Conservation (phyloP, 2,888 invertebrate species). For the Agriopis marginaria region DNA sequence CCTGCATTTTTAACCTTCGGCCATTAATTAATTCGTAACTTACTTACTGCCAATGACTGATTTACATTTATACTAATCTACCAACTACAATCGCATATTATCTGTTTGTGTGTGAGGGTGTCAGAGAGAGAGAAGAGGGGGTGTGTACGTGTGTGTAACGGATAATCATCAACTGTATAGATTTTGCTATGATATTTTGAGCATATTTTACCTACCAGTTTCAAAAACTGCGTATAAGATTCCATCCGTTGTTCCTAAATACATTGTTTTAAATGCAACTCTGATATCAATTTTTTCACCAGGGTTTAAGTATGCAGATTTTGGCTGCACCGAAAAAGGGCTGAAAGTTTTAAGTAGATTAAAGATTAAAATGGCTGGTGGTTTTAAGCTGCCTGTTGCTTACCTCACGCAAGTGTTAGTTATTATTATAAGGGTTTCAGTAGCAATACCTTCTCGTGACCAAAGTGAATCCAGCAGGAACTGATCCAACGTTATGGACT, state of each 20-base stretch:
- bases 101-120: no score
- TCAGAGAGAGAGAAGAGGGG: no score
- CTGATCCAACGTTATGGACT: conserved; percentile 66
- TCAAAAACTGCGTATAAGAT: conserved; percentile 65
- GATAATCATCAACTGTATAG: not conserved
- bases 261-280: conserved; percentile 81
- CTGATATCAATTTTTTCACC: conserved; percentile 79
- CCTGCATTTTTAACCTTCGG: no score
- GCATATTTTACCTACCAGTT: conserved; percentile 62
- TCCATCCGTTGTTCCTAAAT: conserved; percentile 73
- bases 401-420: not conserved
- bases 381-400: not conserved
- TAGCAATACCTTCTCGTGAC: conserved; percentile 64
- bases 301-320: conserved; percentile 79
- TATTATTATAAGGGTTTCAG: not conserved
- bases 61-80: no score
- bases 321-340: conserved; percentile 84
- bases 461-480: conserved; percentile 70
- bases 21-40: no score
- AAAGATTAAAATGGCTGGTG: conserved; percentile 75
- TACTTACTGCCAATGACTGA: no score
- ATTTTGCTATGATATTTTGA: not conserved
- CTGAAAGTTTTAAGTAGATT: conserved; percentile 54
- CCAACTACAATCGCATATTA: no score
- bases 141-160: no score